Percentiles rank a stretch among this genome's conserved stretches.
Evolutionary conservation across 2,797 vertebrate genomes (phyloP).

Genomic region (Rhincodon typus): DNA sequence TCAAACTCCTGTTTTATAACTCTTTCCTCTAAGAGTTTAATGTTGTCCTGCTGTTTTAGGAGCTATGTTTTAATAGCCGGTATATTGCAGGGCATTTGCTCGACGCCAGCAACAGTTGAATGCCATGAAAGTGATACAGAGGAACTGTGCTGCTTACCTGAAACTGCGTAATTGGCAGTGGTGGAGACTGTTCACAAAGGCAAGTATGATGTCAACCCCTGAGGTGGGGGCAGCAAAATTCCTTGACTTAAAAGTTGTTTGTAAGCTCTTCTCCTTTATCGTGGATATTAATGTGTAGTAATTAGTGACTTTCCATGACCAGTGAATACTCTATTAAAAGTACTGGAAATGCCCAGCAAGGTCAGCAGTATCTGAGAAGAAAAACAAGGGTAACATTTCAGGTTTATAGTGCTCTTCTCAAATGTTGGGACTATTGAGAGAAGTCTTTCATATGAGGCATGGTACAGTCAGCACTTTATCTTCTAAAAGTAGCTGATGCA

Average conservation of each 20-base stretch:
- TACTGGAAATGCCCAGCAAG: neutral
- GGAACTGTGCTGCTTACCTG: constrained; percentile 94
- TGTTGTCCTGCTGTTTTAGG: neutral
- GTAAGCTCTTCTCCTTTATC: neutral
- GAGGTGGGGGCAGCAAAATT: neutral
- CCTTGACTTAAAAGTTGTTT: neutral
- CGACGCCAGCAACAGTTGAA: constrained; percentile 93
- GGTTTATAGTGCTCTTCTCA: neutral
- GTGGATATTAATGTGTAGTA: neutral
- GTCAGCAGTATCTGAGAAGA: neutral
- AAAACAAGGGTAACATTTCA: neutral
- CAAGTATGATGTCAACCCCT: constrained; percentile 46
- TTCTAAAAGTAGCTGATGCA: no score
- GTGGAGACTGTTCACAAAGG: constrained; percentile 98
- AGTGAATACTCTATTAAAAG: neutral
- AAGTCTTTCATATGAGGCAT: no score
- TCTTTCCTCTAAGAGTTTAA: neutral
- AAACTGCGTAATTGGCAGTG: constrained; percentile 98
- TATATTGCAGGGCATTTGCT: constrained; percentile 73
- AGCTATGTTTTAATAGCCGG: neutral
- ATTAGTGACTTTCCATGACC: neutral
- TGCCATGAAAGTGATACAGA: constrained; percentile 97
- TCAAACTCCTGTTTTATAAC: neutral
- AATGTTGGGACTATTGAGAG: neutral
- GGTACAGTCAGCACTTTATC: no score